Evolutionary conservation across 2,888 invertebrate species (phyloP), one percentile per base, ranked within the genome.

Genomic region (Sthenelais limicola): DNA sequence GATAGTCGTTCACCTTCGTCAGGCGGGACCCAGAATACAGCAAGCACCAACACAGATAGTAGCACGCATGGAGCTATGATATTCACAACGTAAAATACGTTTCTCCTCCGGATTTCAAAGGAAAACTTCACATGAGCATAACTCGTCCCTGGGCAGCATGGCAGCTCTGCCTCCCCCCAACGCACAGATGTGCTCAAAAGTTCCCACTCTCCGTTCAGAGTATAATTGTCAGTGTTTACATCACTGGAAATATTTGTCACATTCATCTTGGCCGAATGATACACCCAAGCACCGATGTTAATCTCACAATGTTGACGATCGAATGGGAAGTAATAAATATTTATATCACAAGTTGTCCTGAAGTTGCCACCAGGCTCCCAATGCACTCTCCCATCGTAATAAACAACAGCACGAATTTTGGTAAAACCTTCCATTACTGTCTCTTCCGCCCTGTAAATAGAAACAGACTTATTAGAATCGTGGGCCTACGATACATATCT

Each of bases 321-420:
- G 43, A 71, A 71, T 3, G 71, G 71, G 48, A 71, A 71, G 48
- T 43, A 58, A 30, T 32, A 43, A n/a, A 71, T 58, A 24, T 71
- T 43, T 4, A 71, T 43, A 32, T 38, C 62, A 33, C 71, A 71
- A 9, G 62, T 58, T 1, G 71, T 71, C 4, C 47, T n/a, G 58
- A 71, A 56, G 62, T 62, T 58, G 30, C 58, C 56, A 15, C 71
- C 71, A 5, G 71, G 71, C 43, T 71, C 71, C 71, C 71, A 71
- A 47, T 71, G 71, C 0, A 71, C 58, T 3, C 49, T 56, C 5
- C 71, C 71, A 24, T 71, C 62, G n/a, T 71, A 32, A 26, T n/a
- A 58, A 15, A 71, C 38, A 9, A 71, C 28, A 15, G 54, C 71
- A 18, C 58, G 56, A 21, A 58, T 43, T 18, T 56, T 58, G 9